Evolutionary conservation across 2,888 invertebrate genomes (phyloP).

Genomic region (Cordilura impudica): DNA sequence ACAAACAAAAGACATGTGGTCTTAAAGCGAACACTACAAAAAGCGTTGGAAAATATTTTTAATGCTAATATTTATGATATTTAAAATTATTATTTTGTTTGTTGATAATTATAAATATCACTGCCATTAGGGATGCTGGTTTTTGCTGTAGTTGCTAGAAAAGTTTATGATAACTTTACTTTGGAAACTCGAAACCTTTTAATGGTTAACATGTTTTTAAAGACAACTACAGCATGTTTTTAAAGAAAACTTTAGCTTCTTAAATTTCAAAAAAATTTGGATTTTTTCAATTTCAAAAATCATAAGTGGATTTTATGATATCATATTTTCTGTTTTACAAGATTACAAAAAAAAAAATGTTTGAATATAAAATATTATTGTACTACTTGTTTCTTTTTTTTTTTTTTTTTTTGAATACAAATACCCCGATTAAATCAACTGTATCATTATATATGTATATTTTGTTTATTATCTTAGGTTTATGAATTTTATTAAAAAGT

Average conservation of each 20-base stretch:
- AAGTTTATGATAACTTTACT: no score
- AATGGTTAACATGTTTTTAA: no score
- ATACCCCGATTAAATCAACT: neutral
- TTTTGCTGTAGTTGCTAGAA: no score
- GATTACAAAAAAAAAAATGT: neutral
- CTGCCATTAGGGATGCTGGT: no score
- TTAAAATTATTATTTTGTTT: neutral
- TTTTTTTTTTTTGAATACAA: neutral
- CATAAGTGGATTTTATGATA: slow-evolving; percentile 41
- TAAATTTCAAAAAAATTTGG: neutral
- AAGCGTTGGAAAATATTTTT: no score
- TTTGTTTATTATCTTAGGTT: no score
- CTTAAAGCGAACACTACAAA: no score
- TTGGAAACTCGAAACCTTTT: no score
- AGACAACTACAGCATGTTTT: no score
- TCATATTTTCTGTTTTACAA: slow-evolving; percentile 16
- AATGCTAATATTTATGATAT: no score
- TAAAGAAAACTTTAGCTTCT: neutral
- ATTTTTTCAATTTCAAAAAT: slow-evolving; percentile 27
- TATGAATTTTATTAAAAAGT: no score
- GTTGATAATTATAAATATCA: neutral
- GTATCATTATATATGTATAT: neutral
- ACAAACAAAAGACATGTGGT: no score
- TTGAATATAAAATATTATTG: neutral
- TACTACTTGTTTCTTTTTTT: neutral